Evolutionary conservation across 2,797 vertebrate species (phyloP).

Genomic region (Vultur gryphus): DNA sequence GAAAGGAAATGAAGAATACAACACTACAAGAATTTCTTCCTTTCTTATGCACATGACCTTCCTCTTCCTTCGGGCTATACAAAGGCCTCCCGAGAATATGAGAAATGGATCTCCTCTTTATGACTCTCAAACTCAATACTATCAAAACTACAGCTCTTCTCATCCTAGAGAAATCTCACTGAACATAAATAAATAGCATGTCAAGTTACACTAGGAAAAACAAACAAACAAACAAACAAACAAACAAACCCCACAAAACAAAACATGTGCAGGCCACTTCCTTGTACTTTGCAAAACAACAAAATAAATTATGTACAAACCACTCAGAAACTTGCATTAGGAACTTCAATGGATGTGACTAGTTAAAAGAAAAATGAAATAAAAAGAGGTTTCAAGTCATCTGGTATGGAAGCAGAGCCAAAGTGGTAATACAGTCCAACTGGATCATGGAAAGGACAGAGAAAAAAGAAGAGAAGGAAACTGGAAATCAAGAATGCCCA

Average conservation of each 20-base stretch:
- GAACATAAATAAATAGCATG: background rate
- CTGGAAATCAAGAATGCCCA: background rate
- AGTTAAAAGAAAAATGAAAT: background rate
- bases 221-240: background rate
- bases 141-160: background rate
- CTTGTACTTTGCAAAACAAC: background rate
- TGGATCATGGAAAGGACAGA: background rate
- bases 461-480: background rate
- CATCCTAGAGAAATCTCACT: background rate
- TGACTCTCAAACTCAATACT: background rate
- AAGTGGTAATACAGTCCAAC: background rate
- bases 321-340: background rate
- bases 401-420: background rate
- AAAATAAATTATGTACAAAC: background rate
- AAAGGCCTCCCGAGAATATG: background rate
- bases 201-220: background rate
- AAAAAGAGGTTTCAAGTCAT: background rate
- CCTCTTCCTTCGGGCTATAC: background rate
- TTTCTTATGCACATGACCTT: background rate
- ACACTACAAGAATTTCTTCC: background rate
- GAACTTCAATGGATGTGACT: background rate
- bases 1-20: background rate
- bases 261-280: background rate
- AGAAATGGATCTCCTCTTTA: background rate
- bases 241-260: background rate